Base-by-base conservation (phyloP, 2,113 vertebrate species). In the Amphiprion ocellaris region DNA sequence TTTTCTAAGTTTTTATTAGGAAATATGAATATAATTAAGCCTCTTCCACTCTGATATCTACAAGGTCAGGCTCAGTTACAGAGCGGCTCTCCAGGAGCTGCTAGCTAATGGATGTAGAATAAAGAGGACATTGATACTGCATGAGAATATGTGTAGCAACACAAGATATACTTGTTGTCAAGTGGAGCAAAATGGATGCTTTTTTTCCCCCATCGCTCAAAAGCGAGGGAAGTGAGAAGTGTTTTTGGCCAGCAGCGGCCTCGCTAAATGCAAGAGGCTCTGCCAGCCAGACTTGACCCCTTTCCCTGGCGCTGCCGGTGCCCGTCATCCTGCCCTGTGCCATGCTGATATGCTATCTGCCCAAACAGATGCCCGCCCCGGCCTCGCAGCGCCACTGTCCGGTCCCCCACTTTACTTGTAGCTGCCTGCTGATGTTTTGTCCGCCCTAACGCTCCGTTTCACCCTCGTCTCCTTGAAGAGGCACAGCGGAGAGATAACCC, bases 261-360 rank as follows among this genome's bases (percentile, higher is more conserved):
- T 50, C 37, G 64, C 76, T 79, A 84, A 84, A 87, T 41, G 77
- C 41, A 81, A 15, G 41, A 70, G 64, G 56, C 73, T 72, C 75
- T 68, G 87, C 85, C 84, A 85, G 74, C 39, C 49, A 83, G 63
- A 82, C 81, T 74, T 86, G 84, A 90, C 89, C 86, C 73, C 44
- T 76, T 78, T 84, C 63, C 50, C 74, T 84, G 81, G 74, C 86
- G 67, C 74, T 49, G 65, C 28, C 47, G 39, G 56, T 76, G 73
- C 59, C 78, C 54, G 8, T 66, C 55, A 5, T 75, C 72, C 69
- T 77, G 49, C 77, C 85, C 86, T 90, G 86, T 79, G 71, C 70
- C 91, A 80, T 4, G 83, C 83, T 87, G 90, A 87, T 90, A 90
- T 16, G 50, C 77, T 92, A 93, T 91, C 90, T 89, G 85, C 77